Evolutionary conservation across 2,888 invertebrate genomes (phyloP).

Genomic region (Nemoura dubitans): DNA sequence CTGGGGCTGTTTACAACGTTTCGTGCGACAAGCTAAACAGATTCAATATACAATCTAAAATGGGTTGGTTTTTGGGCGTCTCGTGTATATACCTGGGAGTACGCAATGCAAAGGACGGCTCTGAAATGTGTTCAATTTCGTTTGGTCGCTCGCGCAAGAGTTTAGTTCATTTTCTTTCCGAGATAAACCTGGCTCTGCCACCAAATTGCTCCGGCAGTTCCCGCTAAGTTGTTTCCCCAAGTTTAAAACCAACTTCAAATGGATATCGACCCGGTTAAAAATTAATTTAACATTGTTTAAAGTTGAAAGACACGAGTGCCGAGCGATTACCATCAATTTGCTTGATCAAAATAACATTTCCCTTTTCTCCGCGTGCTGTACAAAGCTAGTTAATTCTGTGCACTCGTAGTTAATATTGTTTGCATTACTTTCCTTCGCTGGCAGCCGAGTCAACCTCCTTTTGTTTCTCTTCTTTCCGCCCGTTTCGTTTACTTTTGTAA

Average conservation of each 20-base stretch:
- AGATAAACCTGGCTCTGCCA: not conserved
- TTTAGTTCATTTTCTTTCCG: not conserved
- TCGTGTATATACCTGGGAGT: not conserved
- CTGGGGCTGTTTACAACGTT: not conserved
- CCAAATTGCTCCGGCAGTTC: not conserved
- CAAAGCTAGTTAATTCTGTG: slow-evolving; percentile 28
- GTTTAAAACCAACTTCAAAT: slow-evolving; percentile 12
- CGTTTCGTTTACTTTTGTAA: slow-evolving; percentile 26
- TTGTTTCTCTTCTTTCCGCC: slow-evolving; percentile 27
- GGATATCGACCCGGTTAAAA: not conserved
- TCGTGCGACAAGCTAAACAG: not conserved
- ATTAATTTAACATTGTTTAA: slow-evolving; percentile 12
- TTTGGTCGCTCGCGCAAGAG: not conserved
- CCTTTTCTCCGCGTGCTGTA: not conserved
- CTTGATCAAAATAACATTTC: slow-evolving; percentile 21
- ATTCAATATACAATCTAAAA: not conserved
- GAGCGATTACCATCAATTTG: slow-evolving; percentile 20
- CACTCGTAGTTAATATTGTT: slow-evolving; percentile 24
- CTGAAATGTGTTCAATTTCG: not conserved
- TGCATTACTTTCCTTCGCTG: slow-evolving; percentile 21
- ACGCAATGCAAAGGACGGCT: not conserved
- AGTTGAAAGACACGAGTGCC: slow-evolving; percentile 15
- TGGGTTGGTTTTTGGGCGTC: not conserved
- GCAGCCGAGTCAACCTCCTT: slow-evolving; percentile 2
- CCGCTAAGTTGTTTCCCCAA: not conserved